phyloP scores from a whole-genome alignment of 1,140 invertebrate species.

The Bacillus rossius region DNA sequence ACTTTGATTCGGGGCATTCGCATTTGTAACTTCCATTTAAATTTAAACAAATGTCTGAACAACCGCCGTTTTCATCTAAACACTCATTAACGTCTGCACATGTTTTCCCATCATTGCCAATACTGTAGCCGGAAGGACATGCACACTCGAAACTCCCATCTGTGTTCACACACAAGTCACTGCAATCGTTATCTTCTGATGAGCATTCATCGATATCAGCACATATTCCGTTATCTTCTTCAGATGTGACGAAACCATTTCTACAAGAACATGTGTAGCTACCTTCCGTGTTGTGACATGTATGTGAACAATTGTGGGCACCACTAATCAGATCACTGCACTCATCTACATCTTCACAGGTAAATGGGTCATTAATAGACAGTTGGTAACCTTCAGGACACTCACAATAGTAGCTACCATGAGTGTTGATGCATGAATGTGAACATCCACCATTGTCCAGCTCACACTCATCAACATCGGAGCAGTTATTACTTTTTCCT shows the following conservation, averaged over 20 bases:
- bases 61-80: slow-evolving; percentile 45
- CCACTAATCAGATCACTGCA: slow-evolving; percentile 47
- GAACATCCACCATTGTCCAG: slow-evolving; percentile 49
- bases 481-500: slow-evolving; percentile 39
- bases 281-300: slow-evolving; percentile 51
- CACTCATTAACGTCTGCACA: slow-evolving; percentile 35
- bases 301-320: slow-evolving; percentile 40
- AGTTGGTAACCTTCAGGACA: slow-evolving; percentile 40
- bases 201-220: slow-evolving; percentile 45
- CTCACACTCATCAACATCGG: slow-evolving; percentile 47
- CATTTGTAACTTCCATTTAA: slow-evolving; percentile 40
- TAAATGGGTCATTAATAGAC: slow-evolving; percentile 40
- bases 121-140: slow-evolving; percentile 37
- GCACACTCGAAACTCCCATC: slow-evolving; percentile 47
- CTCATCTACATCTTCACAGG: slow-evolving; percentile 55
- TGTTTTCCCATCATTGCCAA: slow-evolving; percentile 25
- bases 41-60: slow-evolving; percentile 44
- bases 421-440: slow-evolving; percentile 48
- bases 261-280: slow-evolving; percentile 42
- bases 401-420: slow-evolving; percentile 46
- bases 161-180: slow-evolving; percentile 43
- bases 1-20: slow-evolving; percentile 48
- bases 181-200: slow-evolving; percentile 29
- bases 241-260: slow-evolving; percentile 38
- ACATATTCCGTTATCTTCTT: slow-evolving; percentile 2